These are phyloP conservation scores for Brachionus rubens DNA, from an alignment of 1,140 invertebrate genomes.

Conservation along the genomic window DNA sequence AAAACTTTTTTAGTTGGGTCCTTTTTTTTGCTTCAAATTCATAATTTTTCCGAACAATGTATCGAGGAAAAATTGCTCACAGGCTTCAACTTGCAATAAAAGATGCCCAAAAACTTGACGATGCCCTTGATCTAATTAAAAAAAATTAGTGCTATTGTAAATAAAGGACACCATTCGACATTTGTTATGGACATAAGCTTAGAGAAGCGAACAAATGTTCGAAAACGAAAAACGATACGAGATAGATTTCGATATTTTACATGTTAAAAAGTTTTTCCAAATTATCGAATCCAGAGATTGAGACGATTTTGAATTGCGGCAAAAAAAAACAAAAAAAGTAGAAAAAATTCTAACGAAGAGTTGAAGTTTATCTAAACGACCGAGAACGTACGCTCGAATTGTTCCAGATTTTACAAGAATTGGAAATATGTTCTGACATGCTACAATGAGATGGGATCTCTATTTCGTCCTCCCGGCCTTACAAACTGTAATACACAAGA, in stretches of 20 bases:
- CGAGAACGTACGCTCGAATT: background rate
- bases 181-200: background rate
- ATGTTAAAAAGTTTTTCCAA: conserved; percentile 1
- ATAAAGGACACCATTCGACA: conserved; percentile 2
- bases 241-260: background rate
- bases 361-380: background rate
- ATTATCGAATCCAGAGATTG: background rate
- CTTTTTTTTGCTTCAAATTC: too few species aligned
- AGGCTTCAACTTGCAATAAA: background rate
- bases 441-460: background rate
- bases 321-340: background rate
- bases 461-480: background rate
- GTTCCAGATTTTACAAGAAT: background rate
- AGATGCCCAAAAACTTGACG: background rate
- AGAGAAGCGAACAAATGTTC: conserved; percentile 8
- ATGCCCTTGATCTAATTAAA: background rate
- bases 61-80: too few species aligned
- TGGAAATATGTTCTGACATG: conserved; percentile 7
- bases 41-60: too few species aligned
- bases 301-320: background rate
- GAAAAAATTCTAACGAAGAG: background rate
- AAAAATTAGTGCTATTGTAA: conserved; percentile 2
- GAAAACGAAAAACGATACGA: background rate
- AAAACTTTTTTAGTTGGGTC: too few species aligned
- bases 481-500: conserved; percentile 1